Conservation (phyloP, 2,888 invertebrate species). For the Phortica magna region DNA sequence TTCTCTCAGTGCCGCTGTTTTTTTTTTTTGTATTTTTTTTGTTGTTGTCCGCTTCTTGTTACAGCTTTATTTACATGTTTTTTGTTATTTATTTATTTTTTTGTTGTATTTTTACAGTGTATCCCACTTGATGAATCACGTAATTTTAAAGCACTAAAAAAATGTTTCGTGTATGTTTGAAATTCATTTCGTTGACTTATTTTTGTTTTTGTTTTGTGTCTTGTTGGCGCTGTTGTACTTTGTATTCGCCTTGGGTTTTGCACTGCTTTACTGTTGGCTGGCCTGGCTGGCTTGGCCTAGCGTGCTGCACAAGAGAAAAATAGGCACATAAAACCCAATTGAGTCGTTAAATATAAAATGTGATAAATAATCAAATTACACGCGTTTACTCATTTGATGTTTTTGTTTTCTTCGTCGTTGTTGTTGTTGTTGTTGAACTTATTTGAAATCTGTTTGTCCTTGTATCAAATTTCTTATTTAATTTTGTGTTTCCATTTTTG, state of each 20-base stretch:
- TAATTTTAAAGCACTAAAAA: conserved; percentile 33
- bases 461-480: background rate
- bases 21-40: background rate
- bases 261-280: background rate
- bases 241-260: background rate
- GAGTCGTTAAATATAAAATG: conserved; percentile 71
- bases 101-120: conserved; percentile 4
- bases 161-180: conserved; percentile 22
- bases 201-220: background rate
- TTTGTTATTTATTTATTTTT: background rate
- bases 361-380: conserved; percentile 73
- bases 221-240: background rate
- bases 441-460: background rate
- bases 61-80: conserved; percentile 7
- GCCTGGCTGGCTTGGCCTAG: background rate
- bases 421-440: conserved; percentile 14
- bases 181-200: conserved; percentile 12
- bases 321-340: conserved; percentile 67
- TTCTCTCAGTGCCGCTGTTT: background rate
- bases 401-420: background rate
- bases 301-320: conserved; percentile 17
- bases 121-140: conserved; percentile 24
- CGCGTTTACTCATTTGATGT: conserved; percentile 55
- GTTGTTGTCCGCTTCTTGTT: background rate
- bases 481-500: background rate